Evolutionary conservation across 2,888 invertebrate genomes (phyloP).

Genomic region (Psylliodes chrysocephalus): DNA sequence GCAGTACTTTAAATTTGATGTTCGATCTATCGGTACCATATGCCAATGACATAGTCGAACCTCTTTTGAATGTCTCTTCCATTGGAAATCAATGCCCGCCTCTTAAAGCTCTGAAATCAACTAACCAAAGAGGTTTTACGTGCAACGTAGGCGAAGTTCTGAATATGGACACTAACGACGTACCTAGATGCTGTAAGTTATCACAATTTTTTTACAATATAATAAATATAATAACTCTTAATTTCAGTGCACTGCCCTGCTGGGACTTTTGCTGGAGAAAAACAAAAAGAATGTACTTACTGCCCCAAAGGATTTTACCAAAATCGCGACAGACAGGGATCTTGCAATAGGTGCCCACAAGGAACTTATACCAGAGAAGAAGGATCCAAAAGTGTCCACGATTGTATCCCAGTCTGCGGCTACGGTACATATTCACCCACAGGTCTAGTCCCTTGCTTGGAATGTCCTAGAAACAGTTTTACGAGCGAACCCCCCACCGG

Average conservation of each 20-base stretch:
- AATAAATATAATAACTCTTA: neutral
- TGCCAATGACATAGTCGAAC: constrained; percentile 89
- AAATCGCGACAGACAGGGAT: constrained; percentile 89
- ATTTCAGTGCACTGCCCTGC: constrained; percentile 92
- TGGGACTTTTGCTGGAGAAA: constrained; percentile 91
- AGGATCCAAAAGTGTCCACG: constrained; percentile 85
- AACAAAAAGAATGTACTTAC: constrained; percentile 89
- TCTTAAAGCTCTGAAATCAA: constrained; percentile 84
- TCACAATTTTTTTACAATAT: too few species aligned
- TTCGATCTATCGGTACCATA: constrained; percentile 94
- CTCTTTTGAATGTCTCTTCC: constrained; percentile 86
- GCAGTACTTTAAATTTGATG: constrained; percentile 90
- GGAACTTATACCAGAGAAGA: constrained; percentile 94
- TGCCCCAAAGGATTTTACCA: constrained; percentile 95
- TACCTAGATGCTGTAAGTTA: constrained; percentile 91
- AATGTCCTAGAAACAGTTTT: constrained; percentile 93
- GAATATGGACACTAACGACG: constrained; percentile 91
- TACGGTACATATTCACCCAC: constrained; percentile 96
- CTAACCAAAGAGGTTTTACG: constrained; percentile 88
- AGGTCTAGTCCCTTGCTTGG: constrained; percentile 91
- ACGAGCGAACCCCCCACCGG: constrained; percentile 88
- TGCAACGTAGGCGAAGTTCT: constrained; percentile 94
- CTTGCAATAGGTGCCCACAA: constrained; percentile 89
- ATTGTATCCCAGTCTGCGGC: constrained; percentile 94
- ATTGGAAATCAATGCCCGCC: constrained; percentile 95